phyloP scores from a whole-genome alignment of 2,888 invertebrate genomes.

The Iselma pallidipennis region DNA sequence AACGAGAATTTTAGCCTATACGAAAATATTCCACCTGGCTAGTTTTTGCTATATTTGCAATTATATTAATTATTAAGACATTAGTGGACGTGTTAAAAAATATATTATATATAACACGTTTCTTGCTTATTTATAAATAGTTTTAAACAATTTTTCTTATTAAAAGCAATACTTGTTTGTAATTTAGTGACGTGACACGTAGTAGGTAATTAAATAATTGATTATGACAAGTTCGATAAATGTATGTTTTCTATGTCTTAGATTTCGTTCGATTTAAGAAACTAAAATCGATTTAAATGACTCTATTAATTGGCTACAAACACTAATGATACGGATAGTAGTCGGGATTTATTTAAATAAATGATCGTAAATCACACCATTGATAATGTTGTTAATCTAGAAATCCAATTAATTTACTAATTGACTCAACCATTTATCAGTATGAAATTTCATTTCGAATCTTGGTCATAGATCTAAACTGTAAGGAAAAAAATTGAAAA shows the following conservation, averaged over 20 bases:
- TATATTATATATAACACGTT: too few species aligned
- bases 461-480: background rate
- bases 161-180: too few species aligned
- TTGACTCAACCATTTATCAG: background rate
- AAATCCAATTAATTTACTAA: background rate
- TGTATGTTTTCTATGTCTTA: too few species aligned
- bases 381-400: background rate
- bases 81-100: too few species aligned
- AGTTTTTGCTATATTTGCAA: too few species aligned
- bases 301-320: background rate
- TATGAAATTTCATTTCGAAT: background rate
- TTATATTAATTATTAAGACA: too few species aligned
- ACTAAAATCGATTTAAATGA: background rate
- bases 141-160: conserved; percentile 22
- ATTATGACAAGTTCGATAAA: background rate
- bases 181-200: too few species aligned
- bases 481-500: background rate
- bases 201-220: background rate
- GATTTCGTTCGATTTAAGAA: background rate
- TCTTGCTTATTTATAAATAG: too few species aligned
- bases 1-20: too few species aligned
- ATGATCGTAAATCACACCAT: background rate
- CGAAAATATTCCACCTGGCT: too few species aligned
- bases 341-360: conserved; percentile 1
- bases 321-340: background rate